A percentile compares a stretch with the other conserved stretches of the same genome.
Evolutionary conservation across 2,113 vertebrate genomes (phyloP).

Genomic region (Prolemur simus): DNA sequence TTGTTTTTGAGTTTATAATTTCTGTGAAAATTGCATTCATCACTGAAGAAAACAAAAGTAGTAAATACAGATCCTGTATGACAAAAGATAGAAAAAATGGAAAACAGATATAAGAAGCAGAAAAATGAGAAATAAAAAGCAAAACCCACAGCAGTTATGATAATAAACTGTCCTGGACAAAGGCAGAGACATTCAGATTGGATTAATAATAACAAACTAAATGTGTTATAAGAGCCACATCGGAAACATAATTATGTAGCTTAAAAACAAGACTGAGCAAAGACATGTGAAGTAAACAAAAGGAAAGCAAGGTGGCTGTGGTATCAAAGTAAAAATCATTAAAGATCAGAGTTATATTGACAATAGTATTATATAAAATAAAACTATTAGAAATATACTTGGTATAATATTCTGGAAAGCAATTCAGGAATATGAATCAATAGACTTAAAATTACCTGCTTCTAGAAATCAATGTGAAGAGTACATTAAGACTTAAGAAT

Average conservation of each 20-base stretch:
- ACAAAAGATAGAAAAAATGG: neutral
- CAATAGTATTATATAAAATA: neutral
- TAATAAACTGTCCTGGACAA: neutral
- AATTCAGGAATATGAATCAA: neutral
- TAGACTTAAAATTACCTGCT: neutral
- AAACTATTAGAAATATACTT: neutral
- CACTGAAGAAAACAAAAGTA: neutral
- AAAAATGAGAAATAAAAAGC: neutral
- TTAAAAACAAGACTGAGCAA: neutral
- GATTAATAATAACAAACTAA: neutral
- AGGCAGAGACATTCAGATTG: neutral
- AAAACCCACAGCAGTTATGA: neutral
- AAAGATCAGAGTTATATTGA: neutral
- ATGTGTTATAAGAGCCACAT: neutral
- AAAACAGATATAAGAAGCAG: neutral
- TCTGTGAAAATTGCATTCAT: neutral
- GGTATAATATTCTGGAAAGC: constrained; percentile 21
- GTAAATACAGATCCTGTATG: neutral
- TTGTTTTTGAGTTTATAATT: neutral
- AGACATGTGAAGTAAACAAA: neutral
- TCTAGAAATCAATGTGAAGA: neutral
- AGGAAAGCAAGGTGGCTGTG: neutral
- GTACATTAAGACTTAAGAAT: neutral
- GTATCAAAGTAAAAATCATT: constrained; percentile 9
- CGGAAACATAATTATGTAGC: neutral